Evolutionary conservation across 2,888 invertebrate species (phyloP).

Genomic region (Antitype chi): DNA sequence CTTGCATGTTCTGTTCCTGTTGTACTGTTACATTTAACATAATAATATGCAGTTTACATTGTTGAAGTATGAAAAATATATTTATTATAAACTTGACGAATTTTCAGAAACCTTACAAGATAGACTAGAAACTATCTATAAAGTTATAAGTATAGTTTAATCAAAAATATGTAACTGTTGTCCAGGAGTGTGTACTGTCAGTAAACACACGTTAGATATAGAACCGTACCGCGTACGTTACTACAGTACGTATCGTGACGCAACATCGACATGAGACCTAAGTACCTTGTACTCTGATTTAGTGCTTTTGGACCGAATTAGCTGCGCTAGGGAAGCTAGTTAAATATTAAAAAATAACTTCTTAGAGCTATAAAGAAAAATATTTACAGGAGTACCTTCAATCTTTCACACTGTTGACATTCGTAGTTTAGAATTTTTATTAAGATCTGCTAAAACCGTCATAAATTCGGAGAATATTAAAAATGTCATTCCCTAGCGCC

Average conservation of each 20-base stretch:
- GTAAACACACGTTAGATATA: constrained; percentile 54
- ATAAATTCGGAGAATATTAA: constrained; percentile 25
- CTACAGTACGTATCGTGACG: constrained; percentile 25
- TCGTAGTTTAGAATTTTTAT: constrained; percentile 30
- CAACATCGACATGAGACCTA: constrained; percentile 52
- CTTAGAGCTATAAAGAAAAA: constrained; percentile 59
- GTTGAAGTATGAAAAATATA: constrained; percentile 47
- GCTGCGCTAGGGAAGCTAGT: constrained; percentile 59
- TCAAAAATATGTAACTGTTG: constrained; percentile 61
- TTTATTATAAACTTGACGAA: constrained; percentile 30
- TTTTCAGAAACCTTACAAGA: constrained; percentile 38
- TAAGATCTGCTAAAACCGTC: constrained; percentile 19
- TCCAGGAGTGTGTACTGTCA: constrained; percentile 47
- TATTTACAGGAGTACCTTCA: constrained; percentile 61
- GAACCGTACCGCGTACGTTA: constrained; percentile 12
- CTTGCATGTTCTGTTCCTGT: constrained; percentile 20
- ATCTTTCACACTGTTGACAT: constrained; percentile 30
- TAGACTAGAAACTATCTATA: constrained; percentile 40
- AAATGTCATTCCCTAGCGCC: constrained; percentile 55
- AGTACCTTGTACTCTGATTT: constrained; percentile 68
- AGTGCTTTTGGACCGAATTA: constrained; percentile 60
- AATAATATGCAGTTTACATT: constrained; percentile 3
- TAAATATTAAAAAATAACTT: constrained; percentile 55
- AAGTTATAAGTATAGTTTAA: constrained; percentile 42
- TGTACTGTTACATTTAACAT: constrained; percentile 32